Evolutionary conservation across 1,140 invertebrate genomes (phyloP).

Genomic region (Patella vulgata): DNA sequence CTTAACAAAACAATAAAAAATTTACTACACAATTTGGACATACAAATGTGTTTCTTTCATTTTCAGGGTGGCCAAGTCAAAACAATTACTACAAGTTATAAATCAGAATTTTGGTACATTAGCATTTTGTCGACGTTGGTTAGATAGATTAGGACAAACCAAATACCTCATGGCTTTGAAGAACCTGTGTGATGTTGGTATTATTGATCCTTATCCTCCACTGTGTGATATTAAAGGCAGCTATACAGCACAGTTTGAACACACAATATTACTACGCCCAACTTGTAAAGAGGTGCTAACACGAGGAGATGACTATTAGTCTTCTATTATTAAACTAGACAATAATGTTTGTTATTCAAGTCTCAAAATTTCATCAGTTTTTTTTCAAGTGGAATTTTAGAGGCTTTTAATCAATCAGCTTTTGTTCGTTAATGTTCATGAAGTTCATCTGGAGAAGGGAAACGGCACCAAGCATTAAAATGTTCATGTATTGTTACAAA

Average conservation of each 20-base stretch:
- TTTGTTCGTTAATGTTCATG: too few species aligned
- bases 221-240: conserved; percentile 97
- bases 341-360: too few species aligned
- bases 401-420: too few species aligned
- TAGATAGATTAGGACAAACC: conserved; percentile 94
- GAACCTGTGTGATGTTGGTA: conserved; percentile 89
- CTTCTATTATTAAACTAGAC: too few species aligned
- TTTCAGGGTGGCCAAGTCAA: conserved; percentile 76
- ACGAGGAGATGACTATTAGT: conserved; percentile 96
- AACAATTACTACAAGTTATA: conserved; percentile 91
- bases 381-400: too few species aligned
- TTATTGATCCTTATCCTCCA: conserved; percentile 97
- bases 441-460: too few species aligned
- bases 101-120: conserved; percentile 98
- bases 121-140: conserved; percentile 98
- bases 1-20: too few species aligned
- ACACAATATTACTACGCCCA: conserved; percentile 96
- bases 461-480: too few species aligned
- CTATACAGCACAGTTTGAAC: conserved; percentile 99
- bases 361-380: too few species aligned
- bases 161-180: conserved; percentile 99
- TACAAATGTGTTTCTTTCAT: too few species aligned
- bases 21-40: too few species aligned
- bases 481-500: too few species aligned
- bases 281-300: conserved; percentile 99